A percentile compares a stretch with the other conserved stretches of the same genome.
Evolutionary conservation across 1,140 invertebrate species (phyloP).

Genomic region (Penaeus indicus): DNA sequence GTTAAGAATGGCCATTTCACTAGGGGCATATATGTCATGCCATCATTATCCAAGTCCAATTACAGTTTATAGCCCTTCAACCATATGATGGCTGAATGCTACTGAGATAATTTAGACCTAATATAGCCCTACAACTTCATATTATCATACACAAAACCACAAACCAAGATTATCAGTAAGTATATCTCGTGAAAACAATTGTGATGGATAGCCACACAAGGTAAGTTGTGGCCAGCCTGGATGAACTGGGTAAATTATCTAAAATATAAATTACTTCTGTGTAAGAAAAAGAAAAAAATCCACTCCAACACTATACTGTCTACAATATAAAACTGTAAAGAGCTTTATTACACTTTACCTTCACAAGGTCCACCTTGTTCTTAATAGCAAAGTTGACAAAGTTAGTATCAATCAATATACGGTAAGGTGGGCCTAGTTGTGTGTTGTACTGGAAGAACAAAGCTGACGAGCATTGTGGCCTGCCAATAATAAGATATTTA

Average conservation of each 20-base stretch:
- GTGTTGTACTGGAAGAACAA: constrained; percentile 99
- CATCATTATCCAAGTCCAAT: too few relatives aligned
- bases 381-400: constrained; percentile 99
- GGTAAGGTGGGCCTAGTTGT: constrained; percentile 98
- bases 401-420: constrained; percentile 97
- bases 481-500: constrained; percentile 35
- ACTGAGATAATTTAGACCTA: too few relatives aligned
- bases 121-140: too few relatives aligned
- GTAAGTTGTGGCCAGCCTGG: too few relatives aligned
- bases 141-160: too few relatives aligned
- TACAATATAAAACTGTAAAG: neutral
- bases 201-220: too few relatives aligned
- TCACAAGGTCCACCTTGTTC: constrained; percentile 95
- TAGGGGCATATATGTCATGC: too few relatives aligned
- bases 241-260: neutral
- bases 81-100: too few relatives aligned
- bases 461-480: constrained; percentile 88
- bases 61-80: too few relatives aligned
- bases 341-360: constrained; percentile 38
- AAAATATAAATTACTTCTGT: neutral
- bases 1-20: too few relatives aligned
- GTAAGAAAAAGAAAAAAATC: neutral
- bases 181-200: too few relatives aligned
- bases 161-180: too few relatives aligned
- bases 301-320: neutral